Evolutionary conservation across 2,888 invertebrate genomes (phyloP).

Genomic region (Parnassius mnemosyne): DNA sequence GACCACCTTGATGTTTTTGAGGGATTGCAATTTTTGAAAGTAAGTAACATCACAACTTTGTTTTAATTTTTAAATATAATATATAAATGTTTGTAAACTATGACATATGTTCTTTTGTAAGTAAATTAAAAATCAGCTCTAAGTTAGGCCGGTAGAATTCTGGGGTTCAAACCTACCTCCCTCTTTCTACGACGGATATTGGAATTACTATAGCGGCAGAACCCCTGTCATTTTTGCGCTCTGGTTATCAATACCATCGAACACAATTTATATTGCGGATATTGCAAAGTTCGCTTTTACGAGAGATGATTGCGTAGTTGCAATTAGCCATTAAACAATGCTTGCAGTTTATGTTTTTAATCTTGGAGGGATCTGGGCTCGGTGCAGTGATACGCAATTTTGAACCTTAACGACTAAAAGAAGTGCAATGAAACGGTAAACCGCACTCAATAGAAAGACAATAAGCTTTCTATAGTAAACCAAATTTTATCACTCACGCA

Average conservation of each 20-base stretch:
- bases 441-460: conserved; percentile 5
- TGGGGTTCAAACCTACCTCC: no score
- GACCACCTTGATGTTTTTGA: no score
- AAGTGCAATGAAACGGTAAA: conserved; percentile 5
- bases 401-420: conserved; percentile 3
- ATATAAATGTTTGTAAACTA: no score
- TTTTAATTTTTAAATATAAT: no score
- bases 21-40: no score
- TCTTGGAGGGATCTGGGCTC: conserved; percentile 2
- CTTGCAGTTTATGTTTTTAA: conserved; percentile 1
- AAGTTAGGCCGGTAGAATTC: no score
- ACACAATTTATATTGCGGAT: conserved; percentile 5
- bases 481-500: conserved; percentile 1
- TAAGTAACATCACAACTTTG: no score
- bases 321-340: conserved; percentile 10
- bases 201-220: not conserved
- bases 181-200: not conserved
- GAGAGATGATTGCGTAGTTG: conserved; percentile 1
- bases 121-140: no score
- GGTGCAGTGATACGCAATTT: not conserved
- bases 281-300: conserved; percentile 4
- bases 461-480: conserved; percentile 4
- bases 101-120: no score
- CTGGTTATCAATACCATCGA: conserved; percentile 9
- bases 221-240: not conserved